These are phyloP conservation scores for Microplitis manilae DNA, from an alignment of 2,888 invertebrate species.

Conservation along the genomic window DNA sequence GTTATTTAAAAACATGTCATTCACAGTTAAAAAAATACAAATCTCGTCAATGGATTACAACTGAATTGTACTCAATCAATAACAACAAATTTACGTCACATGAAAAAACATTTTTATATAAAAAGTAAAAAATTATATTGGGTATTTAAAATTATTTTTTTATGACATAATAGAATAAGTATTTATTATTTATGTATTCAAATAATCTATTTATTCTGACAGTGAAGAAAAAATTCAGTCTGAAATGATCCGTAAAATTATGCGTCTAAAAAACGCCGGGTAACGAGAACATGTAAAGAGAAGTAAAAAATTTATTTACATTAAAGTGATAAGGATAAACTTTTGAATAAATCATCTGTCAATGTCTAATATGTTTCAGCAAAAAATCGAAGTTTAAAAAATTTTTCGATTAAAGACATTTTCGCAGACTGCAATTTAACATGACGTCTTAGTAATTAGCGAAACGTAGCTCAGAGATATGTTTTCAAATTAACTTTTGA, in stretches of 20 bases:
- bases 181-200: background rate
- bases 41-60: background rate
- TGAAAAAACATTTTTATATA: background rate
- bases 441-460: too few species aligned
- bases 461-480: too few species aligned
- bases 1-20: background rate
- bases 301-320: constrained; percentile 3
- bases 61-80: background rate
- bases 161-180: background rate
- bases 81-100: background rate
- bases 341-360: constrained; percentile 8
- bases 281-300: background rate
- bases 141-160: background rate
- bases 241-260: background rate
- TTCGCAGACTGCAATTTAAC: too few species aligned
- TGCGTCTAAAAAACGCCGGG: background rate
- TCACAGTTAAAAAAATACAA: background rate
- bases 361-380: background rate
- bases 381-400: background rate
- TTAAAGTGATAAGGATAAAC: background rate
- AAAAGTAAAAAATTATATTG: background rate
- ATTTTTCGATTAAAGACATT: background rate
- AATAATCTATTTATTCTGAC: background rate
- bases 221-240: background rate
- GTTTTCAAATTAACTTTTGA: too few species aligned